Conservation (phyloP, 2,113 vertebrate species). For the Gnathonemus echidnorhynchus region DNA sequence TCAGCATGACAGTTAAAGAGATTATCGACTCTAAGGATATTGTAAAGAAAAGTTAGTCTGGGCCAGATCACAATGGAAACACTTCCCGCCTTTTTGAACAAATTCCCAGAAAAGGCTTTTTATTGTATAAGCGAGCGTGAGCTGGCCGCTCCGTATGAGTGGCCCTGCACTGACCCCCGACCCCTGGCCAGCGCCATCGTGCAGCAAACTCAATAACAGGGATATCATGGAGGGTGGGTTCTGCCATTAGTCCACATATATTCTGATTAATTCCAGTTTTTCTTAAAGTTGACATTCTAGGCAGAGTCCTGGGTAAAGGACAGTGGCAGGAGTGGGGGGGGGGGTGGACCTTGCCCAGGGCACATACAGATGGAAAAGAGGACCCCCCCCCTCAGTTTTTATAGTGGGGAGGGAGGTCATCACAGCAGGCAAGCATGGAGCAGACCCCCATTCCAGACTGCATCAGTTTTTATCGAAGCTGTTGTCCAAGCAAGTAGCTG, state of each 20-base stretch:
- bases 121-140: constrained; percentile 61
- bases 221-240: constrained; percentile 56
- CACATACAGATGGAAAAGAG: not conserved
- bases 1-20: constrained; percentile 65
- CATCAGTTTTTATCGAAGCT: not conserved
- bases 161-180: constrained; percentile 63
- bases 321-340: constrained; percentile 37
- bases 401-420: not conserved
- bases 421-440: not conserved
- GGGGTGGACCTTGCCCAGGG: not conserved
- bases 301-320: constrained; percentile 36
- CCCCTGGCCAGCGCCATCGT: constrained; percentile 48
- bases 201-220: constrained; percentile 81
- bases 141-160: constrained; percentile 41
- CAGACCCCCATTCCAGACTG: not conserved
- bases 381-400: not conserved
- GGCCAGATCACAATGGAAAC: constrained; percentile 50
- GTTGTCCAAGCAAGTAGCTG: not conserved
- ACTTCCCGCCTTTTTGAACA: constrained; percentile 51
- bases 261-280: constrained; percentile 75
- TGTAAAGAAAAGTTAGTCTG: constrained; percentile 62
- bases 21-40: constrained; percentile 70
- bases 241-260: constrained; percentile 80
- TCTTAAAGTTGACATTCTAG: constrained; percentile 43
- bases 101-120: constrained; percentile 75